Conservation (phyloP, 2,888 invertebrate genomes). For the Eugnorisma glareosa region DNA sequence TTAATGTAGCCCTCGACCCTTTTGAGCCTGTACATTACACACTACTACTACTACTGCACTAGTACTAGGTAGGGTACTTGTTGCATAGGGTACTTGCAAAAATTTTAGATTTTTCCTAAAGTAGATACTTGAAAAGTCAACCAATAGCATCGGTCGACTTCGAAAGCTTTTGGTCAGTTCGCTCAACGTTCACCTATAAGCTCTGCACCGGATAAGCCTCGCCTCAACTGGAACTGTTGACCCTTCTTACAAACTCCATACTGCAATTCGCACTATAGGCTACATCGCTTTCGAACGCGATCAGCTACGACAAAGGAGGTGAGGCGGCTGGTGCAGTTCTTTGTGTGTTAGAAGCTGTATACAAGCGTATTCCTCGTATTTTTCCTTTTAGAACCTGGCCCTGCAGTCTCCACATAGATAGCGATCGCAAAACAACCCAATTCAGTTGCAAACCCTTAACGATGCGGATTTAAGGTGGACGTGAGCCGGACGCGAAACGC, state of each 20-base stretch:
- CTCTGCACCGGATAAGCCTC: no score
- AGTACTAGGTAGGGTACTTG: not conserved
- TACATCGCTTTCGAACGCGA: not conserved
- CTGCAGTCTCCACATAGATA: no score
- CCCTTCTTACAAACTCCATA: no score
- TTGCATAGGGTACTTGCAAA: not conserved
- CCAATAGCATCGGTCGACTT: not conserved
- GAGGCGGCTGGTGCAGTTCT: not conserved
- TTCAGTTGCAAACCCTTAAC: no score
- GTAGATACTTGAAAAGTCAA: not conserved
- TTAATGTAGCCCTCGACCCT: not conserved
- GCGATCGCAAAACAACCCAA: no score
- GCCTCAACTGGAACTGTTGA: no score
- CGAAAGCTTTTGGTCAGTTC: not conserved
- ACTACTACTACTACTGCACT: no score
- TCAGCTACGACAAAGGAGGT: not conserved
- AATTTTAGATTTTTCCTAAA: not conserved
- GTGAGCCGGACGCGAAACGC: no score
- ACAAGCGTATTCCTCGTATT: not conserved
- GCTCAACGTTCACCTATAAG: not conserved
- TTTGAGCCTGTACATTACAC: not conserved
- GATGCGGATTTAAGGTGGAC: no score
- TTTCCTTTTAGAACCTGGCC: not conserved
- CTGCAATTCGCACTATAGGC: not conserved
- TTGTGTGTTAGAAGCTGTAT: not conserved